A percentile compares a stretch with the other conserved stretches of the same genome.
Evolutionary conservation across 2,797 vertebrate genomes (phyloP).

Genomic region (Epinephelus coioides): DNA sequence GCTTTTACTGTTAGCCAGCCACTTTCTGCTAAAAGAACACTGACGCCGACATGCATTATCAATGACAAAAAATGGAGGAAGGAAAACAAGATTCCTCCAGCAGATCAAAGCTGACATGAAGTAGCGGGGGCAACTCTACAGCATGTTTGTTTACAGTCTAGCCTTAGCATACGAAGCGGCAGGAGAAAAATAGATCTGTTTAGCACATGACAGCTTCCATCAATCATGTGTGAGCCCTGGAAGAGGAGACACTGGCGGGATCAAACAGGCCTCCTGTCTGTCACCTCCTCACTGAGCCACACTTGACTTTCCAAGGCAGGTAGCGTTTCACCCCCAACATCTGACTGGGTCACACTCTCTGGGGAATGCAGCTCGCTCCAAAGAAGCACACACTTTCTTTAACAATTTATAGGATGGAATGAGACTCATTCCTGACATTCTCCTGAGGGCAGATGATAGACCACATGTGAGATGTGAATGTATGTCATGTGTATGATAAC

Average conservation of each 20-base stretch:
- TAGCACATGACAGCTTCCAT: slow-evolving; percentile 80
- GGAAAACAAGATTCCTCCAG: slow-evolving; percentile 39
- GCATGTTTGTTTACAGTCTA: slow-evolving; percentile 70
- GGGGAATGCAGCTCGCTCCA: background rate
- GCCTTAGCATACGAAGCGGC: slow-evolving; percentile 72
- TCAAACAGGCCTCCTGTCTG: slow-evolving; percentile 56
- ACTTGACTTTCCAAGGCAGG: slow-evolving; percentile 45
- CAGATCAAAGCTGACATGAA: slow-evolving; percentile 53
- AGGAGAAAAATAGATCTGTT: slow-evolving; percentile 79
- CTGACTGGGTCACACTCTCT: slow-evolving; percentile 25
- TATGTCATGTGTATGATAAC: background rate
- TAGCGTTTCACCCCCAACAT: slow-evolving; percentile 29
- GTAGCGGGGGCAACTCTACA: slow-evolving; percentile 47
- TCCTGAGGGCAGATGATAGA: background rate
- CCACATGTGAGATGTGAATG: background rate
- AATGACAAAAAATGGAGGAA: slow-evolving; percentile 3
- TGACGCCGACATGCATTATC: slow-evolving; percentile 25
- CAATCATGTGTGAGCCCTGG: slow-evolving; percentile 71
- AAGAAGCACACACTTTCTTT: slow-evolving; percentile 18
- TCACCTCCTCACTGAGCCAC: slow-evolving; percentile 43
- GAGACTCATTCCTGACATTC: slow-evolving; percentile 26
- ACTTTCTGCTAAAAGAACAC: slow-evolving; percentile 23
- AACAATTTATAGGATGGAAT: slow-evolving; percentile 37
- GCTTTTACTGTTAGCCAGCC: slow-evolving; percentile 26
- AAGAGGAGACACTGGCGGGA: slow-evolving; percentile 61